These are phyloP conservation scores for Rhodophaea formosa DNA, from an alignment of 2,888 invertebrate species.

Conservation along the genomic window DNA sequence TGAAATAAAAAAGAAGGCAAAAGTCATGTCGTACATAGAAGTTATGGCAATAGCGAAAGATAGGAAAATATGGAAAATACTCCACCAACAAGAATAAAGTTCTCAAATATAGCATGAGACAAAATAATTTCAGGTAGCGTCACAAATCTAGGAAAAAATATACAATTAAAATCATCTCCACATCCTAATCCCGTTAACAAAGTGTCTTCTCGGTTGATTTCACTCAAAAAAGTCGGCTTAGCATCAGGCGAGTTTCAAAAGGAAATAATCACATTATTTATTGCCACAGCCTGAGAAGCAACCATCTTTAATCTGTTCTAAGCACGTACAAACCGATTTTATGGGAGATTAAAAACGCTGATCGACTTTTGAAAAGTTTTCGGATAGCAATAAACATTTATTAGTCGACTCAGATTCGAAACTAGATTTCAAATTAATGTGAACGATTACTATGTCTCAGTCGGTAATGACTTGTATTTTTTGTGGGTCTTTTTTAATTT, in stretches of 20 bases:
- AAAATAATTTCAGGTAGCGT: constrained; percentile 29
- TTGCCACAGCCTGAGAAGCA: constrained; percentile 61
- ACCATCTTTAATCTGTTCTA: constrained; percentile 72
- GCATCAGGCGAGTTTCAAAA: constrained; percentile 63
- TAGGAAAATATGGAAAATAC: too few relatives aligned
- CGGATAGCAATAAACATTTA: constrained; percentile 55
- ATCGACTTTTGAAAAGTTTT: constrained; percentile 65
- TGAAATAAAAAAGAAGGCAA: too few relatives aligned
- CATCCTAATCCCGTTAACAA: constrained; percentile 61
- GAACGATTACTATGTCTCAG: constrained; percentile 46
- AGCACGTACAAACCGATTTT: constrained; percentile 69
- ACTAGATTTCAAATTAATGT: constrained; percentile 50
- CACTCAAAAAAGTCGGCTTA: constrained; percentile 57
- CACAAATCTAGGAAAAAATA: constrained; percentile 31
- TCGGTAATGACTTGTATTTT: constrained; percentile 18
- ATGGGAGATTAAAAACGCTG: constrained; percentile 70
- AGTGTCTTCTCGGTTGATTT: constrained; percentile 57
- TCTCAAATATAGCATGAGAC: too few relatives aligned
- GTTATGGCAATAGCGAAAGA: too few relatives aligned
- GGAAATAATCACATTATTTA: constrained; percentile 79
- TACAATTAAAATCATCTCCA: constrained; percentile 24
- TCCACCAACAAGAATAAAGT: too few relatives aligned
- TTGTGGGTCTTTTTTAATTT: constrained; percentile 14
- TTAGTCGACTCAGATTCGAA: constrained; percentile 41
- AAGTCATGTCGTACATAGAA: too few relatives aligned